Percentiles rank a stretch among this genome's conserved stretches.
phyloP scores from a whole-genome alignment of 2,797 vertebrate genomes.

The Geotrypetes seraphini region DNA sequence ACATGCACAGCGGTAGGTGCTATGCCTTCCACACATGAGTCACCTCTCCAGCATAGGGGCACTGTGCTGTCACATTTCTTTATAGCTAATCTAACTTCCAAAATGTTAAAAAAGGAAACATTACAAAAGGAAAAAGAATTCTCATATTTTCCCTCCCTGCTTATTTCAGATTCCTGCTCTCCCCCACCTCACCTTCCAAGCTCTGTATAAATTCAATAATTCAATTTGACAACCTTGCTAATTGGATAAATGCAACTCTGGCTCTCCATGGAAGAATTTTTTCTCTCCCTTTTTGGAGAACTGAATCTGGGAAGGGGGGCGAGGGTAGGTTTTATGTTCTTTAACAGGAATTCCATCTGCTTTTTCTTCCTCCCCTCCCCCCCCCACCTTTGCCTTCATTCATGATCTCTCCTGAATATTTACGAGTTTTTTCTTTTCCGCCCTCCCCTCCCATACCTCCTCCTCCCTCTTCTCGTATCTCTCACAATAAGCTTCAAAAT shows the following conservation, averaged over 20 bases:
- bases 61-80: constrained; percentile 25
- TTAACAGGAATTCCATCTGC: constrained; percentile 69
- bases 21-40: no score
- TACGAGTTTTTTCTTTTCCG: constrained; percentile 52
- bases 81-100: constrained; percentile 26
- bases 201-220: constrained; percentile 79
- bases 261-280: constrained; percentile 59
- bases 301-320: constrained; percentile 4
- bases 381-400: no score
- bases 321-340: constrained; percentile 11
- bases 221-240: constrained; percentile 98
- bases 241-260: constrained; percentile 87
- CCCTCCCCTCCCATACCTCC: constrained; percentile 6
- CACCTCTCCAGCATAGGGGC: neutral
- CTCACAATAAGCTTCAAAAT: constrained; percentile 54
- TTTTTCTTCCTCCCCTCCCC: constrained; percentile 56
- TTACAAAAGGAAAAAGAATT: constrained; percentile 5
- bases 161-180: constrained; percentile 44
- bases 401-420: constrained; percentile 79
- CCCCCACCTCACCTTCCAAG: constrained; percentile 16
- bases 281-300: constrained; percentile 65
- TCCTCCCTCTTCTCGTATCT: constrained; percentile 34
- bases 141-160: constrained; percentile 37
- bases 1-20: no score
- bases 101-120: constrained; percentile 9